phyloP scores from a whole-genome alignment of 2,113 vertebrate species.

The Corythaeola cristata region DNA sequence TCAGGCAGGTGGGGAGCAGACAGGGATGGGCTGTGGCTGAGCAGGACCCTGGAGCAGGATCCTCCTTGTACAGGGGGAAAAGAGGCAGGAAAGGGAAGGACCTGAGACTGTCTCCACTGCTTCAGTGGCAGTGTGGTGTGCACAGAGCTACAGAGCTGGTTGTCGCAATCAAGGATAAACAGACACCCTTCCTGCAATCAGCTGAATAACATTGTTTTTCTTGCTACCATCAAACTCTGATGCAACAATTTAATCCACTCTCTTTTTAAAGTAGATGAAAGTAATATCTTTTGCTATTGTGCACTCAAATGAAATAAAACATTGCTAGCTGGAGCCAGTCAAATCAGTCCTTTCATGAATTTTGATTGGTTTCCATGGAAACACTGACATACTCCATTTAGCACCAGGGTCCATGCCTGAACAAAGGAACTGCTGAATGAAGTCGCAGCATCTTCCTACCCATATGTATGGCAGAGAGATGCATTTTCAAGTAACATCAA shows the following conservation, averaged over 20 bases:
- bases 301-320: slow-evolving; percentile 41
- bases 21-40: not conserved
- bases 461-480: not conserved
- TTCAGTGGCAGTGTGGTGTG: not conserved
- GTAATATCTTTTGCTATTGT: not conserved
- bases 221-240: not conserved
- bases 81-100: not conserved
- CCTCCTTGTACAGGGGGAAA: no score
- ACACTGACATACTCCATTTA: slow-evolving; percentile 49
- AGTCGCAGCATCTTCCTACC: not conserved
- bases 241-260: slow-evolving; percentile 6
- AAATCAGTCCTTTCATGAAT: slow-evolving; percentile 42
- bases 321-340: slow-evolving; percentile 11
- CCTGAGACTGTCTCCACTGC: not conserved
- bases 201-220: not conserved
- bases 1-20: not conserved
- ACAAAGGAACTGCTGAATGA: slow-evolving; percentile 19
- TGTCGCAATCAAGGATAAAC: not conserved
- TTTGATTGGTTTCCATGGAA: slow-evolving; percentile 61
- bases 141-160: not conserved
- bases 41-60: not conserved
- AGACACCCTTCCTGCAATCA: not conserved
- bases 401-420: slow-evolving; percentile 6
- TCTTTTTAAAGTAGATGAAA: slow-evolving; percentile 26
- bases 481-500: not conserved